A percentile compares a stretch with the other conserved stretches of the same genome.
These are phyloP conservation scores for Apostichopus californicus DNA, from an alignment of 35 echinoderm and acorn worm genomes.

Conservation along the genomic window DNA sequence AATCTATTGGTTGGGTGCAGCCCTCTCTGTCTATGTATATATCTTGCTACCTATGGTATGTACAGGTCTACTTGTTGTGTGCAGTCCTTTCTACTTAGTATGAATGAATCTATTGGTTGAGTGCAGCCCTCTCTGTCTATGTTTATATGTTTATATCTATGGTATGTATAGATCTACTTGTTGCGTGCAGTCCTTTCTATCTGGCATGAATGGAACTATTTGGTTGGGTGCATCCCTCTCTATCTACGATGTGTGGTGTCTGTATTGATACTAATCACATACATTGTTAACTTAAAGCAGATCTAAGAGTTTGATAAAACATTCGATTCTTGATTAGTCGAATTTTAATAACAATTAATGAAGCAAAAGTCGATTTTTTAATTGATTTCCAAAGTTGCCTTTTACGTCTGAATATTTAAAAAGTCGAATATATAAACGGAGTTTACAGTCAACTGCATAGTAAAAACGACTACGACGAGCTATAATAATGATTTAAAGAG, in stretches of 20 bases:
- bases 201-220: too few relatives aligned
- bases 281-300: not conserved
- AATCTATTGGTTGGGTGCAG: not conserved
- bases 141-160: not conserved
- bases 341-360: too few relatives aligned
- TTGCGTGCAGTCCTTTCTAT: too few relatives aligned
- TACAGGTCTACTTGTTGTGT: too few relatives aligned
- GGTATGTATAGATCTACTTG: too few relatives aligned
- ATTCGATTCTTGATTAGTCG: too few relatives aligned
- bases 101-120: not conserved
- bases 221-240: too few relatives aligned
- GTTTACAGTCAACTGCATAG: constrained; percentile 13
- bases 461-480: constrained; percentile 13
- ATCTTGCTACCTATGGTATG: not conserved
- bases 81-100: not conserved
- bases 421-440: constrained; percentile 6
- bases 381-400: not conserved
- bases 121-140: too few relatives aligned
- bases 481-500: constrained; percentile 8
- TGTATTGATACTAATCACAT: not conserved
- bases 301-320: not conserved
- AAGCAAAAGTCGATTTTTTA: too few relatives aligned
- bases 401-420: constrained; percentile 7
- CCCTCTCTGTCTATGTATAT: not conserved
- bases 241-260: not conserved